Conservation (phyloP, 1,140 invertebrate species). For the Lethrus apterus region DNA sequence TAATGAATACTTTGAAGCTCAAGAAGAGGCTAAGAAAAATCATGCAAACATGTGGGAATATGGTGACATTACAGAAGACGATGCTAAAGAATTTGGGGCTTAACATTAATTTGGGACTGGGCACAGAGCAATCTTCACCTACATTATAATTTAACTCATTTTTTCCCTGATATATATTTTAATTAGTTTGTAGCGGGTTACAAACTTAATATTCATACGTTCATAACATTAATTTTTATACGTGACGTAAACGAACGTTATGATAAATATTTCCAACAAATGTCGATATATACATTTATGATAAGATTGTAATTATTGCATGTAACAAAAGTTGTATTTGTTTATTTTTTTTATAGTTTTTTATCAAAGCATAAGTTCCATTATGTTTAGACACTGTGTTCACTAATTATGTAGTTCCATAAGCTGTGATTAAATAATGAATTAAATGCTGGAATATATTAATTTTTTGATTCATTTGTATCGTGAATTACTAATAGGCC, state of each 20-base stretch:
- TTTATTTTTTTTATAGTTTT: too few species aligned
- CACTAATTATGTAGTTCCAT: too few species aligned
- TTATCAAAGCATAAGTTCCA: too few species aligned
- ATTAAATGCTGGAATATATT: too few species aligned
- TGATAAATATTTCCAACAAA: background rate
- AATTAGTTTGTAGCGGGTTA: constrained; percentile 13
- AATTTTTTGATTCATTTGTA: too few species aligned
- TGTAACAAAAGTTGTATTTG: too few species aligned
- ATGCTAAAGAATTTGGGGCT: constrained; percentile 79
- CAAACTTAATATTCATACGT: background rate
- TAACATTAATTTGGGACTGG: constrained; percentile 14
- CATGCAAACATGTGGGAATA: constrained; percentile 91
- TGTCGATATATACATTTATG: constrained; percentile 10
- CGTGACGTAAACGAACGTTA: background rate
- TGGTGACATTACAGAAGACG: constrained; percentile 92
- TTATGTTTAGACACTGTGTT: too few species aligned
- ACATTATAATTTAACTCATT: constrained; percentile 14
- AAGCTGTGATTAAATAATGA: too few species aligned
- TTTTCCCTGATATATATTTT: constrained; percentile 10
- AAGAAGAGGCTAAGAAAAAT: constrained; percentile 75
- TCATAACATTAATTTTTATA: background rate
- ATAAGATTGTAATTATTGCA: too few species aligned
- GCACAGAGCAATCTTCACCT: constrained; percentile 17
- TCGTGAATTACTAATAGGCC: too few species aligned
- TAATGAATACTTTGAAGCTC: constrained; percentile 73